A percentile compares a stretch with the other conserved stretches of the same genome.
phyloP scores from a whole-genome alignment of 64 coral and sea anemone genomes.

The Platygyra sinensis region DNA sequence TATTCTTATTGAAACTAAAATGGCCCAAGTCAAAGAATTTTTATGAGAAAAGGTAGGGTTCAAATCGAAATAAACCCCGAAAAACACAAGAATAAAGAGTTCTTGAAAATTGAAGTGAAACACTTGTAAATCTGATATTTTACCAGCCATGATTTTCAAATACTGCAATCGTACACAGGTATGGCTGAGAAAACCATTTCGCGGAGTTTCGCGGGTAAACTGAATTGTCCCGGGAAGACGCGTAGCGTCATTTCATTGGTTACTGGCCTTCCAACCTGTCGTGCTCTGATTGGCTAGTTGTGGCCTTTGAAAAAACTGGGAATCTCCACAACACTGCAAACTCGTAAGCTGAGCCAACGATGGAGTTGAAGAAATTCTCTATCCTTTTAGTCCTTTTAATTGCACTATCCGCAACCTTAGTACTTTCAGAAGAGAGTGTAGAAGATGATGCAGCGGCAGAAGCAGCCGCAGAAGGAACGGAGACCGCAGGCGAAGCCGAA shows the following conservation, averaged over 20 bases:
- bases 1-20: too few species aligned
- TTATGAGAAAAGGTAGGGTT: too few species aligned
- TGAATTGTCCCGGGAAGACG: constrained; percentile 52
- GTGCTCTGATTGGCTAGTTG: constrained; percentile 71
- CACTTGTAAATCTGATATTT: too few species aligned
- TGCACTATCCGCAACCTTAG: constrained; percentile 54
- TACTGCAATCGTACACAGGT: too few species aligned
- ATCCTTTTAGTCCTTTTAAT: constrained; percentile 52
- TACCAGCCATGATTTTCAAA: too few species aligned
- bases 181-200: too few species aligned
- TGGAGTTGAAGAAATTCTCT: constrained; percentile 43
- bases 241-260: constrained; percentile 88
- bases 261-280: constrained; percentile 61
- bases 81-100: too few species aligned
- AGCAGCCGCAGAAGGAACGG: neutral
- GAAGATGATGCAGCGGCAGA: neutral
- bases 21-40: too few species aligned
- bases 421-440: constrained; percentile 65
- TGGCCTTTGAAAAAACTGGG: constrained; percentile 77
- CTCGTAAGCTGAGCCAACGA: neutral
- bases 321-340: constrained; percentile 66
- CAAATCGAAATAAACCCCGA: too few species aligned
- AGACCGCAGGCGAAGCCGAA: constrained; percentile 5
- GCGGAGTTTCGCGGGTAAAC: constrained; percentile 17
- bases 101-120: too few species aligned